phyloP scores from a whole-genome alignment of 1,140 invertebrate genomes.

The Tenebrio molitor region DNA sequence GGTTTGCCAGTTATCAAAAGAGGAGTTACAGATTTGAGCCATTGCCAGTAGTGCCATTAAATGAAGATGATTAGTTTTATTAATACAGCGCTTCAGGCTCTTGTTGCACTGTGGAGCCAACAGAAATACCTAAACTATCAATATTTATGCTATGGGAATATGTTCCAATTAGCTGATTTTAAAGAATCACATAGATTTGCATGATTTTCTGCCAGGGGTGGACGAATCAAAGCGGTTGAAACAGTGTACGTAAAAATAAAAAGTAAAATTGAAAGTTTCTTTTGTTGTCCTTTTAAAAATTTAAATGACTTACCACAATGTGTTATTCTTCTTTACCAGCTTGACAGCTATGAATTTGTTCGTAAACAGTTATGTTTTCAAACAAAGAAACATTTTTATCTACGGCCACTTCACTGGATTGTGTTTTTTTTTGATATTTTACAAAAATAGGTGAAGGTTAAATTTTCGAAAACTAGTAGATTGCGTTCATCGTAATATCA shows the following conservation, averaged over 20 bases:
- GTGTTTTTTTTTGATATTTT: constrained; percentile 6
- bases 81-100: not conserved
- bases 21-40: constrained; percentile 11
- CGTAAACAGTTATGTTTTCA: not conserved
- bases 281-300: constrained; percentile 17
- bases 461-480: constrained; percentile 13
- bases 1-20: constrained; percentile 27
- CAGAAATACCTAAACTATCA: too few relatives aligned
- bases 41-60: constrained; percentile 10
- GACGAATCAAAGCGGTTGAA: too few relatives aligned
- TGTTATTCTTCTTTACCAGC: not conserved
- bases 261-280: not conserved
- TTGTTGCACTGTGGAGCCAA: too few relatives aligned
- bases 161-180: too few relatives aligned
- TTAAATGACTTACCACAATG: constrained; percentile 34
- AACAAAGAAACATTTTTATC: constrained; percentile 29
- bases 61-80: constrained; percentile 1
- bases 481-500: not conserved
- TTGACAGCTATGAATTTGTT: constrained; percentile 3
- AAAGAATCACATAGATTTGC: too few relatives aligned
- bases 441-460: constrained; percentile 25
- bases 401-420: constrained; percentile 16
- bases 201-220: too few relatives aligned
- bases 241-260: not conserved
- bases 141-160: too few relatives aligned